Conservation (phyloP, 2,888 invertebrate species). For the Linnaemya tessellans region DNA sequence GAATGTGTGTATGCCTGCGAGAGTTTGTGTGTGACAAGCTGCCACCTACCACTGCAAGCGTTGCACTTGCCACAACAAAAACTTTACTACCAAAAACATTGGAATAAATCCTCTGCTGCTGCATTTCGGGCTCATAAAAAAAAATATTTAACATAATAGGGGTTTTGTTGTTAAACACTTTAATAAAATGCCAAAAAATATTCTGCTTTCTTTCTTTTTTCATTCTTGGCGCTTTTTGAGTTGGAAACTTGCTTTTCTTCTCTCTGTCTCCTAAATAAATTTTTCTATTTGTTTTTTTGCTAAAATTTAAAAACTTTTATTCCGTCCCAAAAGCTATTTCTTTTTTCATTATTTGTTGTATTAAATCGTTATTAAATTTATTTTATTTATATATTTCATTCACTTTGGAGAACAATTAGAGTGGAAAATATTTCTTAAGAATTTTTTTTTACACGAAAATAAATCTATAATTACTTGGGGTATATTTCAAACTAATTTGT, state of each 20-base stretch:
- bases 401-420: slow-evolving; percentile 51
- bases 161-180: slow-evolving; percentile 1
- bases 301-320: not conserved
- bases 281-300: not conserved
- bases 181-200: not conserved
- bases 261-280: not conserved
- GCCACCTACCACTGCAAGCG: not conserved
- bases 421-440: slow-evolving; percentile 48
- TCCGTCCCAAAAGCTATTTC: not conserved
- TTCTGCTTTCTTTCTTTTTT: not conserved
- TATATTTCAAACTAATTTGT: slow-evolving; percentile 2
- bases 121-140: slow-evolving; percentile 10
- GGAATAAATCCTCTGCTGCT: not conserved
- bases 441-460: not conserved
- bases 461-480: slow-evolving; percentile 3
- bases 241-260: not conserved
- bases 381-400: slow-evolving; percentile 12
- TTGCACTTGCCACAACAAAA: slow-evolving; percentile 17
- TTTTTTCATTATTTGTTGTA: slow-evolving; percentile 2
- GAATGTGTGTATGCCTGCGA: not conserved
- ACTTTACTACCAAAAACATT: not conserved
- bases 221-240: not conserved
- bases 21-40: not conserved
- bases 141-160: not conserved
- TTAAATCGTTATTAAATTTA: slow-evolving; percentile 41